A percentile compares a stretch with the other conserved stretches of the same genome.
These are phyloP conservation scores for Cinara cedri DNA, from an alignment of 2,888 invertebrate species.

Conservation along the genomic window DNA sequence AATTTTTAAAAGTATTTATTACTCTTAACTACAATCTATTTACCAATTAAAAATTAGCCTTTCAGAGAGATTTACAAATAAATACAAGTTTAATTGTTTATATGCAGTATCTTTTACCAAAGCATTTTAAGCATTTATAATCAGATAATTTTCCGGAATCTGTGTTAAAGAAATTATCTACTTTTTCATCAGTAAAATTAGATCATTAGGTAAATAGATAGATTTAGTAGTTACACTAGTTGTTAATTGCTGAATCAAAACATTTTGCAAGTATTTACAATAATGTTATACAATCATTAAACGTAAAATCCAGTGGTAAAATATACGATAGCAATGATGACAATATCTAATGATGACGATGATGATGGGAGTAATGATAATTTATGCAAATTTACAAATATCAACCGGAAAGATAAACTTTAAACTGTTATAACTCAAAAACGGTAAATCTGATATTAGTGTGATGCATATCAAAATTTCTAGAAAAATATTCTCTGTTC, in stretches of 20 bases:
- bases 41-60: neutral
- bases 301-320: neutral
- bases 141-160: neutral
- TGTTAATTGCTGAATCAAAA: neutral
- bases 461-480: no score
- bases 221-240: no score
- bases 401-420: neutral
- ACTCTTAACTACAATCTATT: neutral
- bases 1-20: neutral
- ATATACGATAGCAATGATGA: neutral
- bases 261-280: constrained; percentile 4
- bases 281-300: neutral
- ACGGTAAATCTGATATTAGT: no score
- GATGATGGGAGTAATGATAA: neutral
- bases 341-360: neutral
- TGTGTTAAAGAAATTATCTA: neutral
- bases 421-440: no score
- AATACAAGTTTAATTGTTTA: neutral
- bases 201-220: no score
- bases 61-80: constrained; percentile 2
- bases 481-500: no score
- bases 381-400: neutral
- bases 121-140: neutral
- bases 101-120: neutral
- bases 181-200: constrained; percentile 5